phyloP scores from a whole-genome alignment of 1,140 invertebrate species.

The Lycorma delicatula region DNA sequence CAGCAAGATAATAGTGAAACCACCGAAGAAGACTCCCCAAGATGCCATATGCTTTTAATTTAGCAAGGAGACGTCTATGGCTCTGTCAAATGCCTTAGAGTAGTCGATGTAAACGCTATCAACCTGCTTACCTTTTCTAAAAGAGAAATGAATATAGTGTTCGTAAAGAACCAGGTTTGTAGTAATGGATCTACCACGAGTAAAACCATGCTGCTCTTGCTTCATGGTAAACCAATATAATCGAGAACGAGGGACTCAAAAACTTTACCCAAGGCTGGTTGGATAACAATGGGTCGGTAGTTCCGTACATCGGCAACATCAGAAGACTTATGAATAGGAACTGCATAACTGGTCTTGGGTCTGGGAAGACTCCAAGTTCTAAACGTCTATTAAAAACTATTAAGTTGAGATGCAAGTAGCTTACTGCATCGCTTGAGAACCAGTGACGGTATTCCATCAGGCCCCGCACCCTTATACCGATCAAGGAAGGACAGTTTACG shows the following conservation, averaged over 20 bases:
- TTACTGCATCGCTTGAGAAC: slow-evolving; percentile 6
- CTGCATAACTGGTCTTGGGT: slow-evolving; percentile 3
- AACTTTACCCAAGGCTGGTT: slow-evolving; percentile 4
- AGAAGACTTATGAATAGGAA: background rate
- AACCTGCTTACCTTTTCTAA: background rate
- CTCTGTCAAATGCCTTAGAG: slow-evolving; percentile 9
- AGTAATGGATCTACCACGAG: background rate
- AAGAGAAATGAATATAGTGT: background rate
- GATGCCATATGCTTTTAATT: slow-evolving; percentile 1
- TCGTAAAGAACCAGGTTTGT: background rate
- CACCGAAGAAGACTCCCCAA: slow-evolving; percentile 17
- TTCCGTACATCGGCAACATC: background rate
- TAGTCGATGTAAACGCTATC: slow-evolving; percentile 8
- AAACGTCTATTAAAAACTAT: background rate
- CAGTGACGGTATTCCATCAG: background rate
- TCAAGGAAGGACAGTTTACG: background rate
- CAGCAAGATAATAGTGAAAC: slow-evolving; percentile 26
- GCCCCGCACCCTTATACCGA: background rate
- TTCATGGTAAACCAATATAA: background rate
- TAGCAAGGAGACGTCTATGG: slow-evolving; percentile 1
- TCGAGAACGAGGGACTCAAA: background rate
- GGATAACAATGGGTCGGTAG: background rate
- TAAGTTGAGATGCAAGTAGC: slow-evolving; percentile 4
- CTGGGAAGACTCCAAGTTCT: background rate
- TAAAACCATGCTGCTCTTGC: slow-evolving; percentile 1